Conservation (phyloP, 2,113 vertebrate species). For the Beaufortia kweichowensis region DNA sequence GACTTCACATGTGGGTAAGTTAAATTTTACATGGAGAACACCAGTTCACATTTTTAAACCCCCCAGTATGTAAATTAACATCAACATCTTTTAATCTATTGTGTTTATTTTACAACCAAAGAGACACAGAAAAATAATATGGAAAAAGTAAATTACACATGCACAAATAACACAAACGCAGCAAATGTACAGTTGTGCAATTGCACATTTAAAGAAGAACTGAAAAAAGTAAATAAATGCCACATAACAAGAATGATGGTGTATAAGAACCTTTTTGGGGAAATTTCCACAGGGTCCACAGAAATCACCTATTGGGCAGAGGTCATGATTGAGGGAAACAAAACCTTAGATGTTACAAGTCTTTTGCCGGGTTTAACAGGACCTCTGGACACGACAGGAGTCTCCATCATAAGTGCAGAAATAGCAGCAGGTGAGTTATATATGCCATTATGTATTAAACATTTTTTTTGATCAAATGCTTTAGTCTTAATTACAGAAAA, state of each 20-base stretch:
- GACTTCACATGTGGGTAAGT: constrained; percentile 47
- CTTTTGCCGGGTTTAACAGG: constrained; percentile 43
- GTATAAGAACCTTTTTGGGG: not conserved
- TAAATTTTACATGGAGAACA: no score
- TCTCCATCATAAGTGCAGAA: not conserved
- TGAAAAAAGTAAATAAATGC: not conserved
- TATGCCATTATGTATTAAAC: not conserved
- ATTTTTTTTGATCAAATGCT: no score
- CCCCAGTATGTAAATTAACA: no score
- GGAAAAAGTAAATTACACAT: not conserved
- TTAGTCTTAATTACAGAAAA: no score
- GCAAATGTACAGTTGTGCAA: not conserved
- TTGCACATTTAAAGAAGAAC: not conserved
- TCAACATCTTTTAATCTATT: no score
- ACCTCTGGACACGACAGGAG: not conserved
- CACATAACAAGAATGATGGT: no score
- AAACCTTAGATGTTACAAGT: constrained; percentile 46
- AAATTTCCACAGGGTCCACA: constrained; percentile 11
- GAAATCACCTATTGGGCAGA: constrained; percentile 54
- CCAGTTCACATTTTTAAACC: no score
- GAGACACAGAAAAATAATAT: no score
- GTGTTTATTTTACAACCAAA: no score
- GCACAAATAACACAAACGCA: not conserved
- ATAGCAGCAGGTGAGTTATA: constrained; percentile 46
- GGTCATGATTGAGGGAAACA: constrained; percentile 66